Conservation (phyloP, 2,113 vertebrate genomes). For the Hystrix brachyura region DNA sequence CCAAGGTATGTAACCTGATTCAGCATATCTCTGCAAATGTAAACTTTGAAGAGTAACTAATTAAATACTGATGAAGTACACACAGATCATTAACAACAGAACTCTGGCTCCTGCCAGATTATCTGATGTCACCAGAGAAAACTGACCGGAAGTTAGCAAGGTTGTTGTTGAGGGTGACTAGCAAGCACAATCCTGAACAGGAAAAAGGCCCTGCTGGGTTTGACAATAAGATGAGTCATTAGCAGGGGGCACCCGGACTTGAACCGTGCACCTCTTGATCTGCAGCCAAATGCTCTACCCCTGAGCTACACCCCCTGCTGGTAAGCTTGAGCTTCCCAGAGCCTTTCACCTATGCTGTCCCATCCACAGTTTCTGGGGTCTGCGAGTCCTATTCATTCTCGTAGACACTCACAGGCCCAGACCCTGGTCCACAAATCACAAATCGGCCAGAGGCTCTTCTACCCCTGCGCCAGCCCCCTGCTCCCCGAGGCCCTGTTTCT, state of each 20-base stretch:
- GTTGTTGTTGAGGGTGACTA: background rate
- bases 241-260: background rate
- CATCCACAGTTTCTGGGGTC: background rate
- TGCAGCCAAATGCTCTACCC: background rate
- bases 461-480: background rate
- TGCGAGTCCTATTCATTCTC: too few species aligned
- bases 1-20: background rate
- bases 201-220: background rate
- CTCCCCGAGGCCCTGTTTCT: too few species aligned
- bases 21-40: background rate
- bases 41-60: background rate
- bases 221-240: accelerated
- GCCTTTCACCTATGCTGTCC: background rate
- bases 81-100: background rate
- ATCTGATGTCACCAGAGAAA: background rate
- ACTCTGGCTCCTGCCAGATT: too few species aligned
- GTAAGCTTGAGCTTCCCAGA: background rate
- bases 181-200: background rate
- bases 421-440: background rate
- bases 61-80: background rate
- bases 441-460: background rate
- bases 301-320: background rate
- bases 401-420: background rate
- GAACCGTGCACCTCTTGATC: conserved; percentile 13
- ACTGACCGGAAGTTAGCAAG: too few species aligned